Base-by-base conservation (phyloP, 2,888 invertebrate genomes). In the Nymphalis c-album region DNA sequence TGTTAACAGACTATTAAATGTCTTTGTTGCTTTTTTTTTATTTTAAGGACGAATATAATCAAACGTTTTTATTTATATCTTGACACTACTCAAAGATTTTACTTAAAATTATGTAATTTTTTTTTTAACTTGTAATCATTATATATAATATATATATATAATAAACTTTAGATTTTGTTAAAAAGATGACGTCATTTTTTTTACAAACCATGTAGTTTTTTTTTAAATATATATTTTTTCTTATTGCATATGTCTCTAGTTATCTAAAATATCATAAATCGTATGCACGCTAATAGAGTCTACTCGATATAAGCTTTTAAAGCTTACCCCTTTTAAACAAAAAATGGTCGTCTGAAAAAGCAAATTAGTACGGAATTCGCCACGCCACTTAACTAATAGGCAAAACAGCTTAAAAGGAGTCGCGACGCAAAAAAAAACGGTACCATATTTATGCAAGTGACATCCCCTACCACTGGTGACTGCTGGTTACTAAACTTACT, bases 351-450 rank as follows among this genome's bases (percentile, higher is more conserved):
- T 60, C 74, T 76, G 76, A 86, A 86, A 86, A 87, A 84, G 82
- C 81, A 83, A 89, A 90, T 90, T 89, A 89, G 88, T 87, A 75
- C 75, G 67, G 60, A 79, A 85, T 87, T 88, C 80, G 86, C 83
- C 81, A 88, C 84, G 83, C 84, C 90, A 90, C 91, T 91, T 90
- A 88, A 85, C 84, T 81, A 78, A 81, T 82, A 88, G 85, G 79
- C 89, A 87, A 86, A 91, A 91, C 88, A 90, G 79, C 77, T 85
- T 83, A 80, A 83, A 84, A 83, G 81, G 80, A 82, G 91, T 84
- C 90, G 91, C 85, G 90, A 90, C 90, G 78, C 69, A 71, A 75
- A 90, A 91, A 91, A 31, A 90, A 91, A 90, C 77, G 68, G 73
- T 68, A 75, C 79, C 84, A 82, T 76, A 81, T 84, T 86, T 78